These are phyloP conservation scores for Periparus ater DNA, from an alignment of 2,797 vertebrate genomes.

Conservation along the genomic window DNA sequence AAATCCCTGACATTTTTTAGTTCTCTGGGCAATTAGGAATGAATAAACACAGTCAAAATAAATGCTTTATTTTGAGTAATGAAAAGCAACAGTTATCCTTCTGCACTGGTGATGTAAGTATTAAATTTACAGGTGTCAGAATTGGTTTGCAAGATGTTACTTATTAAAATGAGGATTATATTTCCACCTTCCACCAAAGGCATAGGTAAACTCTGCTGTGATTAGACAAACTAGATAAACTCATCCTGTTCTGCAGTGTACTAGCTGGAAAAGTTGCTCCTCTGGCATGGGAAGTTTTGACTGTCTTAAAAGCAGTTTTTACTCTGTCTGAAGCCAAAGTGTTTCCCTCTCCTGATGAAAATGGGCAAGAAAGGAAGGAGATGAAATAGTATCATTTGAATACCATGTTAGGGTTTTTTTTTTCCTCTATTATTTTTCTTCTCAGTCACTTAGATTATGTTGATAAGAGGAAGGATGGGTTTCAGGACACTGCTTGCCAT, in stretches of 20 bases:
- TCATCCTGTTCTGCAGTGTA: not conserved
- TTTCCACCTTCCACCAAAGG: not conserved
- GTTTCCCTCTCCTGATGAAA: not conserved
- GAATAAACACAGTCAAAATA: not conserved
- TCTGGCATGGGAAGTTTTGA: not conserved
- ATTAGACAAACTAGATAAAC: not conserved
- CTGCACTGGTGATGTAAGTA: not conserved
- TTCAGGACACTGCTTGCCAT: not conserved
- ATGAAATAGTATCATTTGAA: not conserved
- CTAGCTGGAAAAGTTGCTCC: not conserved
- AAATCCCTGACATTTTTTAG: not conserved
- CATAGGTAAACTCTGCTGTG: not conserved
- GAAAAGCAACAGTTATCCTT: not conserved
- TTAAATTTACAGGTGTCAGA: not conserved
- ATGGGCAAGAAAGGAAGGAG: not conserved
- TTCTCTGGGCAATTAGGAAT: not conserved
- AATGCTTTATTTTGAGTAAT: not conserved
- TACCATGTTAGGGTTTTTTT: not conserved
- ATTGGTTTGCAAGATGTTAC: not conserved
- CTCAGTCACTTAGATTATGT: not conserved
- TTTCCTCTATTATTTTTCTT: not conserved
- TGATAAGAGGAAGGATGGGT: conserved; percentile 9
- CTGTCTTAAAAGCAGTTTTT: not conserved
- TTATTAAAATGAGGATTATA: not conserved
- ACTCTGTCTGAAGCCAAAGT: not conserved